These are phyloP conservation scores for Hydriomena furcata DNA, from an alignment of 2,888 invertebrate species.

Conservation along the genomic window DNA sequence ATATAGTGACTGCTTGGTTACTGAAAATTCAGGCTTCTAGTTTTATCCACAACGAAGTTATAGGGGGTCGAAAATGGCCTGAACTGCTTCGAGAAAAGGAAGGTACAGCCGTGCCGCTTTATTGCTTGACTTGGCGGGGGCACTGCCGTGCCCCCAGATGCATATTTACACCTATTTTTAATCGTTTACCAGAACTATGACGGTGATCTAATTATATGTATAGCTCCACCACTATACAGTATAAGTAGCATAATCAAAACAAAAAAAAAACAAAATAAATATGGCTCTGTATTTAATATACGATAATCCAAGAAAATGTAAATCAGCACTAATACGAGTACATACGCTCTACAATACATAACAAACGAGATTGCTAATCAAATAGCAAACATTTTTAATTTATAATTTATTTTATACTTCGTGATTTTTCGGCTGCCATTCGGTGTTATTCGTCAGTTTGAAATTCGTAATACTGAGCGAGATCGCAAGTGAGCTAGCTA, in stretches of 20 bases:
- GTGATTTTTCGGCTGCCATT: constrained; percentile 60
- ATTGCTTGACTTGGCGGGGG: too few relatives aligned
- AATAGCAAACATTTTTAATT: constrained; percentile 51
- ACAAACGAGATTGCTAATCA: constrained; percentile 58
- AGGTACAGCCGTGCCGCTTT: too few relatives aligned
- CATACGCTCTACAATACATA: constrained; percentile 49
- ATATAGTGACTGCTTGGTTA: too few relatives aligned
- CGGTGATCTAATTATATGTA: too few relatives aligned
- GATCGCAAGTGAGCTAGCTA: constrained; percentile 61
- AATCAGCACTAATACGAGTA: constrained; percentile 25
- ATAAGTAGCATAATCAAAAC: constrained; percentile 1
- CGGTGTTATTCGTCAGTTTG: constrained; percentile 63
- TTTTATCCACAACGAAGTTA: too few relatives aligned
- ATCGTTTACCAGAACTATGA: too few relatives aligned
- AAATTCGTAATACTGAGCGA: constrained; percentile 65
- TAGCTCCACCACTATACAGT: not conserved
- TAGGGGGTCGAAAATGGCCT: too few relatives aligned
- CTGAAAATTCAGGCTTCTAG: too few relatives aligned
- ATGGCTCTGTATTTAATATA: constrained; percentile 13
- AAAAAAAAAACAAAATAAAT: constrained; percentile 1
- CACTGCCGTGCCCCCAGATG: too few relatives aligned
- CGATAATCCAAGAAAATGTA: constrained; percentile 17
- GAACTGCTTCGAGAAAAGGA: too few relatives aligned
- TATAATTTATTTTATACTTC: constrained; percentile 51
- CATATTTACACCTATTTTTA: not conserved